phyloP scores from a whole-genome alignment of 2,113 vertebrate species.

The Pristiophorus japonicus region DNA sequence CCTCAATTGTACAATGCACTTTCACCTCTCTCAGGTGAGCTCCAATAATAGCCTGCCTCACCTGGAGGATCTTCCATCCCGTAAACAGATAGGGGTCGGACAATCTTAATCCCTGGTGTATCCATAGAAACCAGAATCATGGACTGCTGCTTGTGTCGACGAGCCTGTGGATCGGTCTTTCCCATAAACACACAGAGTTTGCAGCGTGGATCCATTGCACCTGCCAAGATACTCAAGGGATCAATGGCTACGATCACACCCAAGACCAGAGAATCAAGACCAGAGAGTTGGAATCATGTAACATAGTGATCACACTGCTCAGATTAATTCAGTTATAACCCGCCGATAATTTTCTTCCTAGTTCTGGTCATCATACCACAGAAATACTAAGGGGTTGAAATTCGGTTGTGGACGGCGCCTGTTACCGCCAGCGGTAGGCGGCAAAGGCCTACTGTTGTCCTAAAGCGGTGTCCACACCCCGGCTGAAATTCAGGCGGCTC shows the following conservation, averaged over 20 bases:
- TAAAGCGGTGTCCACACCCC: too few relatives aligned
- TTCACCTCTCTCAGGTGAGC: neutral
- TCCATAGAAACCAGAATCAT: slow-evolving; percentile 55
- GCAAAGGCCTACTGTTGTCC: too few relatives aligned
- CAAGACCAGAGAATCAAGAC: neutral
- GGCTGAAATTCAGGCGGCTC: too few relatives aligned
- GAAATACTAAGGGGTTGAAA: too few relatives aligned
- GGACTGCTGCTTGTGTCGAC: slow-evolving; percentile 50
- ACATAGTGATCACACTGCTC: neutral
- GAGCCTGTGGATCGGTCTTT: slow-evolving; percentile 50
- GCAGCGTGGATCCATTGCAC: slow-evolving; percentile 50
- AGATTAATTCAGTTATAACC: neutral
- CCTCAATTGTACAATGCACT: neutral
- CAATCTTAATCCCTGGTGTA: slow-evolving; percentile 47
- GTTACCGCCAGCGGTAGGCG: too few relatives aligned
- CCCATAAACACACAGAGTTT: slow-evolving; percentile 56
- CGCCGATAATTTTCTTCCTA: neutral
- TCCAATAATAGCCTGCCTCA: neutral
- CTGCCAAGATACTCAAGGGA: slow-evolving; percentile 40
- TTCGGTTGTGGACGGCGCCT: too few relatives aligned
- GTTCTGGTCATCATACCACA: neutral
- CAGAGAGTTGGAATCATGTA: neutral
- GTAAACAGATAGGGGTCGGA: slow-evolving; percentile 46
- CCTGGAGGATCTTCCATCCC: slow-evolving; percentile 48
- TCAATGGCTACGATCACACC: neutral